phyloP scores from a whole-genome alignment of 2,797 vertebrate species.

The Lagorchestes hirsutus region DNA sequence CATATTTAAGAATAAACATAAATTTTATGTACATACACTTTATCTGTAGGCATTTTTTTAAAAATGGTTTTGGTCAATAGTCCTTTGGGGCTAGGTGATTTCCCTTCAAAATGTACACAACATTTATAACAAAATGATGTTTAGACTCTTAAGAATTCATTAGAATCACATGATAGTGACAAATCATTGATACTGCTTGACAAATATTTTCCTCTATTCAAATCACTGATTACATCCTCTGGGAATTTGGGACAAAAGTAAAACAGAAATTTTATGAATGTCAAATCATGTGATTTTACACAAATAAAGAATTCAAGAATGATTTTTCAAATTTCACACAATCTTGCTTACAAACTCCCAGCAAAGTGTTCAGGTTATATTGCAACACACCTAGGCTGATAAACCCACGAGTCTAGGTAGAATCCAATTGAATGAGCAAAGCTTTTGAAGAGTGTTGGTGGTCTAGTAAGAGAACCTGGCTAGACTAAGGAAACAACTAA shows the following conservation, averaged over 20 bases:
- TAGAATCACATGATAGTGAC: slow-evolving; percentile 51
- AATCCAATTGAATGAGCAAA: slow-evolving; percentile 38
- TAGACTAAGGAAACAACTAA: neutral
- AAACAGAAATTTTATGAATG: slow-evolving; percentile 64
- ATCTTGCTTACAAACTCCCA: slow-evolving; percentile 43
- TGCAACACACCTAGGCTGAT: slow-evolving; percentile 19
- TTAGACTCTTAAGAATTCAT: slow-evolving; percentile 12
- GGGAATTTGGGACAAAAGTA: slow-evolving; percentile 57
- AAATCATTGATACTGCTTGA: slow-evolving; percentile 46
- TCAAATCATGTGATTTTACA: slow-evolving; percentile 59
- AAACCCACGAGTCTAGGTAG: neutral
- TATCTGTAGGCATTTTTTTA: neutral
- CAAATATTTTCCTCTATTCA: slow-evolving; percentile 58
- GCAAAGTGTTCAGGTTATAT: slow-evolving; percentile 40
- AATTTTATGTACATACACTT: neutral
- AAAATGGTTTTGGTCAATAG: neutral
- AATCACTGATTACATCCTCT: slow-evolving; percentile 59
- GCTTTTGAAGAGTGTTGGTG: slow-evolving; percentile 56
- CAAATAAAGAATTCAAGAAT: slow-evolving; percentile 68
- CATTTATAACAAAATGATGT: neutral
- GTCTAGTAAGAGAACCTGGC: slow-evolving; percentile 37
- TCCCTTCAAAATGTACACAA: neutral
- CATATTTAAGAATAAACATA: slow-evolving; percentile 42
- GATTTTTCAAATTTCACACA: slow-evolving; percentile 55
- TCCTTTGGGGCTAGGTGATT: neutral